Evolutionary conservation across 2,888 invertebrate species (phyloP), one percentile per base, ranked within the genome.

Genomic region (Philaethria dido): DNA sequence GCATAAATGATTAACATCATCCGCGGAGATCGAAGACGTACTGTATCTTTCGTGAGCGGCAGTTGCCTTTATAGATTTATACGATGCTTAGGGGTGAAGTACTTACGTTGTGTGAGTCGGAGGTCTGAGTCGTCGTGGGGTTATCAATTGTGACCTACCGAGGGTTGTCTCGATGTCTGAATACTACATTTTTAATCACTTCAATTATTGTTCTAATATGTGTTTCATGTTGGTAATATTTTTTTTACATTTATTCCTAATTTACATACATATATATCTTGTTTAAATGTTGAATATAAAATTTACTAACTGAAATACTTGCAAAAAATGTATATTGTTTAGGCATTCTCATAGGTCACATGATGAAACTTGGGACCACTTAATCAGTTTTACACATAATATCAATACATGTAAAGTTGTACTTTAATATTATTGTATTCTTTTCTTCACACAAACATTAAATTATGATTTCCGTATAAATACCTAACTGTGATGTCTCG

Each of bases 31-130:
- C 85, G 83, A 80, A 80, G 81, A 81, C 85, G 82, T 78, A 92
- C 92, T 92, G 90, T 82, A 85, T 83, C 83, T 83, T 85, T 85
- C 85, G 85, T 85, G 81, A 78, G 79, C 79, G 85, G 69, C 81
- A 77, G 81, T 78, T 77, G 88, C 80, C 86, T 92, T 91, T 92
- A 92, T 92, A 92, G 89, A 91, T 84, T 87, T 80, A 79, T 82
- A 76, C 83, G 82, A 75, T 84, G 82, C 83, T 83, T 82, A 86
- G 88, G 88, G 85, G 86, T 87, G 85, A 85, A 84, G 85, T 82
- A 81, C 79, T 81, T 73, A 79, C 78, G 80, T 79, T 77, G 83
- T 80, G 80, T 81, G 83, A 76, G 80, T 75, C 80, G 83, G 84
- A 83, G 88, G 86, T 84, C 86, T 80, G 77, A 72, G 74, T 73